phyloP scores from a whole-genome alignment of 2,888 invertebrate genomes.

The Ptychoptera contaminata region DNA sequence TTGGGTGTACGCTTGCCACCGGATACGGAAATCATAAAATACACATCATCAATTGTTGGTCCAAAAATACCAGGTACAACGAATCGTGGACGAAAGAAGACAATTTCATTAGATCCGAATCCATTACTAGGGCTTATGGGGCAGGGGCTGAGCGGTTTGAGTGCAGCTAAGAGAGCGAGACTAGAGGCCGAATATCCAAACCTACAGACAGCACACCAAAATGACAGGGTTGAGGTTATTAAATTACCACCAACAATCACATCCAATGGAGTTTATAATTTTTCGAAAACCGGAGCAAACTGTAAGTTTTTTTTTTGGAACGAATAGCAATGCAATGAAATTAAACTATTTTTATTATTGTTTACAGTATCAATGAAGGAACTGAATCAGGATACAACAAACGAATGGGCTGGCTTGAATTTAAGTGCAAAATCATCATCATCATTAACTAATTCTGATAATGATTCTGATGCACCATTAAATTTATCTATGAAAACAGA shows the following conservation, averaged over 20 bases:
- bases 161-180: slow-evolving; percentile 31
- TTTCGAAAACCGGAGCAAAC: slow-evolving; percentile 17
- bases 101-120: slow-evolving; percentile 65
- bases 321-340: not conserved
- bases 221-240: slow-evolving; percentile 67
- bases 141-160: slow-evolving; percentile 19
- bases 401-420: slow-evolving; percentile 20
- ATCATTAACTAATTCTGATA: slow-evolving; percentile 25
- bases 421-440: slow-evolving; percentile 23
- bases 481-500: slow-evolving; percentile 67
- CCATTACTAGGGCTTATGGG: slow-evolving; percentile 18
- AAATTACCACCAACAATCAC: slow-evolving; percentile 55
- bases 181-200: slow-evolving; percentile 31
- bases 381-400: slow-evolving; percentile 16
- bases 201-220: slow-evolving; percentile 21
- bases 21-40: slow-evolving; percentile 81
- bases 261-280: slow-evolving; percentile 34
- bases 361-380: slow-evolving; percentile 2
- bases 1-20: slow-evolving; percentile 72
- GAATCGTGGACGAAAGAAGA: slow-evolving; percentile 74
- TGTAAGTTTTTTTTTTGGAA: not conserved
- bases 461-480: slow-evolving; percentile 58
- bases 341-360: not conserved
- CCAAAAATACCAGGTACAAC: slow-evolving; percentile 74
- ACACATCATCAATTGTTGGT: slow-evolving; percentile 73